Evolutionary conservation across 2,113 vertebrate genomes (phyloP), one percentile per base, ranked within the genome.

Genomic region (Craseonycteris thonglongyai): DNA sequence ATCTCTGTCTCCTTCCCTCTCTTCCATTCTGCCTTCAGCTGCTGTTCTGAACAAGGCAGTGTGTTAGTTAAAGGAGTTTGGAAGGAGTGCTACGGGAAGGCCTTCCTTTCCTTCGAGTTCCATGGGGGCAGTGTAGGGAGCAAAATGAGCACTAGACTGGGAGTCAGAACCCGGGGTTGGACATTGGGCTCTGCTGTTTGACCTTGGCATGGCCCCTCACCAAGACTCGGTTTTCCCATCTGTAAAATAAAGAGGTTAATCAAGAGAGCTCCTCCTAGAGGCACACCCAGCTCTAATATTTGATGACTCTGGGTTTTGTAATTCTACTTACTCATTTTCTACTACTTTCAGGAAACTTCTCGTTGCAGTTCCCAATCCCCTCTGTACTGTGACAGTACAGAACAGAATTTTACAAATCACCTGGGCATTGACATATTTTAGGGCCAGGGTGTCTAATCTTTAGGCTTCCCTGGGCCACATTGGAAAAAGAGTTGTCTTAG

Each of bases 271-370:
- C 24, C 24, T 7, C 24, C 24, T 7, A n/a, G 58, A 22, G 9
- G 7, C 6, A 11, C 1, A 18, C 59, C 40, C 3, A 56, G 18
- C 19, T 47, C 16, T 9, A 33, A 30, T 4, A 47, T 42, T 58
- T 2, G 2, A 9, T 33, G 54, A 28, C 16, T 51, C 45, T 58
- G 76, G 6, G 8, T n/a, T 84, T 91, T 90, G 40, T 12, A 75
- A 74, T 49, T 22, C 30, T 61, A 28, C 76, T 33, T 35, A 30
- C 15, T 92, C 49, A 78, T n/a, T 90, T 92, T 54, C 19, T 42
- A 16, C n/a, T 86, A n/a, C 88, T 80, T 88, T 72, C 84, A 49
- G 58, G 72, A 81, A 78, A 74, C 35, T 19, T 15, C 75, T 14
- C 5, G 8, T 35, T 78, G 49, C 82, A 72, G 15, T 40, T 33